Percentiles rank a stretch among this genome's conserved stretches.
These are phyloP conservation scores for Sebastes goodei DNA, from an alignment of 2,797 vertebrate species.

Conservation along the genomic window DNA sequence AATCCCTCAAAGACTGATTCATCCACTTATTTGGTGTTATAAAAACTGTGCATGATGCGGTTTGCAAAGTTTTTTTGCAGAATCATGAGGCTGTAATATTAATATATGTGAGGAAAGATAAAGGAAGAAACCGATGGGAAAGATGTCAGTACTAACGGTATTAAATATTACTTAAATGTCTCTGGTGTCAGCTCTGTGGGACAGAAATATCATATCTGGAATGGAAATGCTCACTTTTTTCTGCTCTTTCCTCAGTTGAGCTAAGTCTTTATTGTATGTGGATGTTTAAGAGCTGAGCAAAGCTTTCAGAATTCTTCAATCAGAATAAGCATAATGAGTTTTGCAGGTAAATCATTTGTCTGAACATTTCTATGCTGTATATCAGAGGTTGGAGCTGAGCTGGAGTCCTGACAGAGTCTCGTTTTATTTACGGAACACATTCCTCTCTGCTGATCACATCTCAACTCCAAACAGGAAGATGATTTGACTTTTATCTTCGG, in stretches of 20 bases:
- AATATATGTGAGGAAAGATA: neutral
- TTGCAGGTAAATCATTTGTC: neutral
- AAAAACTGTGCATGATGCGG: neutral
- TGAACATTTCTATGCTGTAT: neutral
- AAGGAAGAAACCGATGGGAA: neutral
- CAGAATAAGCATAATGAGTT: neutral
- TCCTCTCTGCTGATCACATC: slow-evolving; percentile 33
- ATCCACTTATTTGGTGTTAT: neutral
- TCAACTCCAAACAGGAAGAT: slow-evolving; percentile 28
- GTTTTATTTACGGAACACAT: slow-evolving; percentile 17
- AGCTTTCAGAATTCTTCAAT: neutral
- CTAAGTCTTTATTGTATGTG: neutral
- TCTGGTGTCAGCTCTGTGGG: neutral
- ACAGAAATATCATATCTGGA: neutral
- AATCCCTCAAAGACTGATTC: neutral
- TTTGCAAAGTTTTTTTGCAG: neutral
- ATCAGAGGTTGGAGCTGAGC: neutral
- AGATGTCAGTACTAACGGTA: neutral
- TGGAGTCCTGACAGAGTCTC: neutral
- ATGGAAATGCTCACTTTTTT: neutral
- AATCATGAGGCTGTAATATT: neutral
- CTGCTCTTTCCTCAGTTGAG: neutral
- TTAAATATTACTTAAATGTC: neutral
- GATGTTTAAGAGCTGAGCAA: neutral
- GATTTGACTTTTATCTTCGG: slow-evolving; percentile 12